phyloP scores from a whole-genome alignment of 30 jellyfish, hydroid and myxozoan species.

The Rhopilema esculentum region DNA sequence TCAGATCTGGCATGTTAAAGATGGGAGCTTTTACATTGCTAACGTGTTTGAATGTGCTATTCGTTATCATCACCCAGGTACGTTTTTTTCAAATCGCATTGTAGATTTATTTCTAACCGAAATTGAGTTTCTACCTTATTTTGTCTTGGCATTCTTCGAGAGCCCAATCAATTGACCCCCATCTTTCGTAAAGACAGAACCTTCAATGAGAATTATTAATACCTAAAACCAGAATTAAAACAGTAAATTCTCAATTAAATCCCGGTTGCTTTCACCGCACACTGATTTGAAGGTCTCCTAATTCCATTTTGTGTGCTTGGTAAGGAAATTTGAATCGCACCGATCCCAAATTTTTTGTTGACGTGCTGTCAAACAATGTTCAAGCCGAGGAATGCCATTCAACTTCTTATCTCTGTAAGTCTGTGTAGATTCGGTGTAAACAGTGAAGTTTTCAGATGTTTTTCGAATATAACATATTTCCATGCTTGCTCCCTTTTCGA shows the following conservation, averaged over 20 bases:
- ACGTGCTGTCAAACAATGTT: background rate
- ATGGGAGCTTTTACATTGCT: background rate
- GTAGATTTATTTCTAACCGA: too few species aligned
- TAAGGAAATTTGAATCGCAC: background rate
- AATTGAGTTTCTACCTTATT: too few species aligned
- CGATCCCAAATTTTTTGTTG: background rate
- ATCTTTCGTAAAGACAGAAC: too few species aligned
- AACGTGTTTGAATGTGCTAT: background rate
- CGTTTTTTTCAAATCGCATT: background rate
- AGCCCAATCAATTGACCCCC: too few species aligned
- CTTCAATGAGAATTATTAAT: too few species aligned
- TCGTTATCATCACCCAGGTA: background rate
- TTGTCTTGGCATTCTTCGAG: too few species aligned
- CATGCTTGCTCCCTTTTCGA: background rate
- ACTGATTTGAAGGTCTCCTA: too few species aligned
- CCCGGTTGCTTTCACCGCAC: too few species aligned
- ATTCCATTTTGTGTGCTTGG: background rate
- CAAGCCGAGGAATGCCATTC: background rate
- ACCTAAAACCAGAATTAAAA: too few species aligned
- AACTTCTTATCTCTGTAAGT: background rate
- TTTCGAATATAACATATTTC: background rate
- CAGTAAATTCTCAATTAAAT: too few species aligned
- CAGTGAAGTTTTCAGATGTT: background rate
- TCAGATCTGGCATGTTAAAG: background rate
- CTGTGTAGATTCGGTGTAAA: background rate